Conservation (phyloP, 2,113 vertebrate species). For the Glareola pratincola region DNA sequence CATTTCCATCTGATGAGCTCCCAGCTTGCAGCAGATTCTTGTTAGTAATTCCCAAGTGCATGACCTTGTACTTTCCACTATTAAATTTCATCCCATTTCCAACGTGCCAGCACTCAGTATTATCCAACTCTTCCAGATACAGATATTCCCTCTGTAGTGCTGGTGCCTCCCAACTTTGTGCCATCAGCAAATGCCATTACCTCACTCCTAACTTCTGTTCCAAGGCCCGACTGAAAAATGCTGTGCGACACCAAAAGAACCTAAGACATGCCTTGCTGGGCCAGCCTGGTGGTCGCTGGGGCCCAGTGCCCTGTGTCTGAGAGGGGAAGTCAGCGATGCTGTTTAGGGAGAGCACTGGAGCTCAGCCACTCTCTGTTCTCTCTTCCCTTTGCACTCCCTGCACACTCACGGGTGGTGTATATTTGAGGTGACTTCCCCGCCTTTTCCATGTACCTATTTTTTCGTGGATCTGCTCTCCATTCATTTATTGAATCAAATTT, state of each 20-base stretch:
- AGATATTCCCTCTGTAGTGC: neutral
- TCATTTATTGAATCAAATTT: neutral
- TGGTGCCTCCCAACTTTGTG: neutral
- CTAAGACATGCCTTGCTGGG: fast-evolving
- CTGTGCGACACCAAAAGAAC: neutral
- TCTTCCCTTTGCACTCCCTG: neutral
- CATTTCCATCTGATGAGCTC: neutral
- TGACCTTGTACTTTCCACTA: conserved; percentile 40
- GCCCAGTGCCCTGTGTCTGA: neutral
- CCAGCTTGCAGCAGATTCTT: conserved; percentile 11
- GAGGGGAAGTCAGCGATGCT: neutral
- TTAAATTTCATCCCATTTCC: conserved; percentile 40
- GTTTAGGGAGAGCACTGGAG: neutral
- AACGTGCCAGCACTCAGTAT: neutral
- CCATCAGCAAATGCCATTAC: neutral
- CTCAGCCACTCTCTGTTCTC: neutral
- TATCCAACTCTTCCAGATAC: neutral
- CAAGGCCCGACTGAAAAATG: neutral
- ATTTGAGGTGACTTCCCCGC: neutral
- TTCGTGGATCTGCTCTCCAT: neutral
- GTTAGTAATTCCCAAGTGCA: conserved; percentile 9
- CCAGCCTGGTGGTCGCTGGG: neutral
- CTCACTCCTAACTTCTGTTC: neutral
- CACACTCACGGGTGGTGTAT: neutral
- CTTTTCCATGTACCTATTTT: neutral